Conservation (phyloP, 2,888 invertebrate species). For the Mesorhabditis spiculigera region DNA sequence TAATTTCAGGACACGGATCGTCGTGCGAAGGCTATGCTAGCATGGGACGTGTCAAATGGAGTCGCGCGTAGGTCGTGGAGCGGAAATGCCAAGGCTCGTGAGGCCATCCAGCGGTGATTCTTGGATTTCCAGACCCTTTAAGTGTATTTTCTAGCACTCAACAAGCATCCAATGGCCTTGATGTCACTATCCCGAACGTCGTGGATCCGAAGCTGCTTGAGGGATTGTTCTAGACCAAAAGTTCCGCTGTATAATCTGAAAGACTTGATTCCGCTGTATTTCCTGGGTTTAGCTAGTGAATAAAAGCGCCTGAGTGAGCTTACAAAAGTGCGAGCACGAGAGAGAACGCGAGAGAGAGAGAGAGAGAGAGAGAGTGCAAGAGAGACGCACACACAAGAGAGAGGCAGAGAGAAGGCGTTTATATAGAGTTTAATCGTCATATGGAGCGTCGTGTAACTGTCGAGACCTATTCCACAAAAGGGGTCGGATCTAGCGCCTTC, state of each 20-base stretch:
- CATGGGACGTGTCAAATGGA: conserved; percentile 69
- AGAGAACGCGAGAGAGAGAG: conserved; percentile 11
- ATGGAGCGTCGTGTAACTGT: no score
- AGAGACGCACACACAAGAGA: neutral
- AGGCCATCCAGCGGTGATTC: conserved; percentile 61
- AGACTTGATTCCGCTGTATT: neutral
- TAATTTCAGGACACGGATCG: conserved; percentile 61
- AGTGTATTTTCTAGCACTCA: conserved; percentile 11
- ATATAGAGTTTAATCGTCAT: no score
- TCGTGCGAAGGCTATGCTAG: conserved; percentile 63
- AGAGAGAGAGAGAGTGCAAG: neutral
- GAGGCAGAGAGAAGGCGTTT: conserved; percentile 6
- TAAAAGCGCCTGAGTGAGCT: neutral
- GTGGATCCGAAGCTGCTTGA: conserved; percentile 52
- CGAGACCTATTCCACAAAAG: no score
- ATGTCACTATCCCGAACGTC: conserved; percentile 64
- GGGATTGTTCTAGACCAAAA: conserved; percentile 18
- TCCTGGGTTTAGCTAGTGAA: neutral
- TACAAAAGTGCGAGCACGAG: conserved; percentile 12
- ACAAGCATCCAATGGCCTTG: conserved; percentile 55
- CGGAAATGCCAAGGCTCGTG: conserved; percentile 65
- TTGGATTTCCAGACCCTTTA: conserved; percentile 59
- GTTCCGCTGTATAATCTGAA: conserved; percentile 9
- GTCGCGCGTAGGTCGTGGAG: conserved; percentile 66
- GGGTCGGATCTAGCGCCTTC: no score